Base-by-base conservation (phyloP, 2,113 vertebrate species). In the Notarius quadriscutis region DNA sequence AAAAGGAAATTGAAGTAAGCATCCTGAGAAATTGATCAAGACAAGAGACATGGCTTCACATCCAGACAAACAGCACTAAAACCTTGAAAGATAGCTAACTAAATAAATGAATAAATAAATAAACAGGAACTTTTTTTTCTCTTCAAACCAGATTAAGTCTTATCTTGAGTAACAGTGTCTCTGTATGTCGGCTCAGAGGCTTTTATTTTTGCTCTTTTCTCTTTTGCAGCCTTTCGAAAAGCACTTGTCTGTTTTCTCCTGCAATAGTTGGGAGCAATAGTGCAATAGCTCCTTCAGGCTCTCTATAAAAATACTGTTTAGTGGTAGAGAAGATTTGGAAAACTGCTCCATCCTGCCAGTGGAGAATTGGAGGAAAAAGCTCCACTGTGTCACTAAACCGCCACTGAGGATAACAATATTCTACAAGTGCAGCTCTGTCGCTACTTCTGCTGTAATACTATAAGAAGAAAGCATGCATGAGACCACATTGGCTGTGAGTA, bases 161-260 rank as follows among this genome's bases (percentile, higher is more conserved):
- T 95, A 94, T 95, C 94, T 95, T 93, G 91, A 92, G 91, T 92
- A 92, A 94, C 93, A 92, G 92, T 92, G 92, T 88, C 89, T 87
- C 87, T 86, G 87, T 91, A 90, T 90, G 91, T 94, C 92, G 93
- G 92, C 89, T 92, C 91, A 84, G 89, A 87, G 91, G 88, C 90
- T 93, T 93, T 41, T 34, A 77, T 34, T 11, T 60, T 11, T 60
- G 58, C 7, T 2, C 27, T 89, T 65, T 51, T 62, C 57, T 34
- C 50, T 25, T 72, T 79, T 55, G n/a, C 67, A 85, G 84, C 84
- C 87, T 87, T 89, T 91, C 88, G 84, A 92, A 92, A 94, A 92
- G 91, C 93, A 92, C 93, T 91, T 89, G 90, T 94, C 85, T 93
- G 92, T 94, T 95, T 94, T 84, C 55, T 91, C 90, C 89, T 82